Percentiles rank a stretch among this genome's conserved stretches.
Evolutionary conservation across 1,140 invertebrate species (phyloP).

Genomic region (Scylla paramamosain): DNA sequence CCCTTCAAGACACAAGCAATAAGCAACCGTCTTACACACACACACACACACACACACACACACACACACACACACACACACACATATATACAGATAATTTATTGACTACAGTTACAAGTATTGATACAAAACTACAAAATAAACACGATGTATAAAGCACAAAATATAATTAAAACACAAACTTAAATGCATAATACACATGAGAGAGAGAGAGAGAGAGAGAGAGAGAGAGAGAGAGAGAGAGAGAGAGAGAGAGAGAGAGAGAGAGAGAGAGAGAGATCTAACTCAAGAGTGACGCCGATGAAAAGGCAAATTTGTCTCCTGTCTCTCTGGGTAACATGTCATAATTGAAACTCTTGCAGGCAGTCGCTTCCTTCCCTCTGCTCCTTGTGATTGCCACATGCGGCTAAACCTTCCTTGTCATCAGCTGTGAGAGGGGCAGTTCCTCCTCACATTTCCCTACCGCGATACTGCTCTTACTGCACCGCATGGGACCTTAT

Average conservation of each 20-base stretch:
- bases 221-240: too few relatives aligned
- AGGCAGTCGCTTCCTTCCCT: not conserved
- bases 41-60: not conserved
- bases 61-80: not conserved
- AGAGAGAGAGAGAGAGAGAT: too few relatives aligned
- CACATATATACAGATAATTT: too few relatives aligned
- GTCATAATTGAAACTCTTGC: not conserved
- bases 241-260: too few relatives aligned
- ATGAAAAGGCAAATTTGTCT: slow-evolving; percentile 8
- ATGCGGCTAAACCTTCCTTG: not conserved
- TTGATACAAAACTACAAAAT: too few relatives aligned
- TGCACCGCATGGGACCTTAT: not conserved
- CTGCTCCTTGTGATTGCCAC: not conserved
- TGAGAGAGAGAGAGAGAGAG: not conserved
- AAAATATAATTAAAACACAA: too few relatives aligned
- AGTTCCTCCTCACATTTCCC: not conserved
- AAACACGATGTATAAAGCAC: too few relatives aligned
- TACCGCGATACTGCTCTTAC: not conserved
- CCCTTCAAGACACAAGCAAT: not conserved
- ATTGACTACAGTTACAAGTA: too few relatives aligned
- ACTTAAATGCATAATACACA: not conserved
- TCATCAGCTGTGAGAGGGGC: not conserved
- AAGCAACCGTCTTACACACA: not conserved
- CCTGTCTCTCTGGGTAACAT: not conserved
- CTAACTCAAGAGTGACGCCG: not conserved